A percentile compares a stretch with the other conserved stretches of the same genome.
These are phyloP conservation scores for Trichomycterus rosablanca DNA, from an alignment of 2,113 vertebrate genomes.

Conservation along the genomic window DNA sequence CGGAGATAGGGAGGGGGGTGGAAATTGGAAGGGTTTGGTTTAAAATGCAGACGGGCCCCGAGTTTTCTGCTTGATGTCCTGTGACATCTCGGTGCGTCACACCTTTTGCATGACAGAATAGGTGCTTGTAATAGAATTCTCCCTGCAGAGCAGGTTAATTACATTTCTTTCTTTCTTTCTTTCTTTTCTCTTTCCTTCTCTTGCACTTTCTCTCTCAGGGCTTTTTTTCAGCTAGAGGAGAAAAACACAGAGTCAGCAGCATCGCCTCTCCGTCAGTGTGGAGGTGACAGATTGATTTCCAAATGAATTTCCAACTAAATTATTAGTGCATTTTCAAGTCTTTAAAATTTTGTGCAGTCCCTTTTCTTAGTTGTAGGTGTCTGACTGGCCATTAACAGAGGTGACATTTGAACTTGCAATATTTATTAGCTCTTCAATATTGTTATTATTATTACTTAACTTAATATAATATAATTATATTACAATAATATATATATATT, in stretches of 20 bases:
- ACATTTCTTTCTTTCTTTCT: conserved; percentile 68
- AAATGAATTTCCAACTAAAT: conserved; percentile 67
- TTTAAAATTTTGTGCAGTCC: too few species aligned
- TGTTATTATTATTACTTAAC: too few species aligned
- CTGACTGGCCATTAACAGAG: too few species aligned
- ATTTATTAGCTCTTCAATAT: too few species aligned
- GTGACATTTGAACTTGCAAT: too few species aligned
- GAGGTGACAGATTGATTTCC: conserved; percentile 72
- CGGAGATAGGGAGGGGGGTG: conserved; percentile 67
- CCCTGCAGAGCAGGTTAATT: conserved; percentile 92
- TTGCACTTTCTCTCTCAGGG: neutral
- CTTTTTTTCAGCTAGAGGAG: conserved; percentile 1
- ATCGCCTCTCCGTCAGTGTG: neutral
- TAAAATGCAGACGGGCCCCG: conserved; percentile 87
- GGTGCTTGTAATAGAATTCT: conserved; percentile 94
- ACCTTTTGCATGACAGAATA: conserved; percentile 89
- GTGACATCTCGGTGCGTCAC: conserved; percentile 87
- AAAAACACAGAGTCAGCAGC: conserved; percentile 25
- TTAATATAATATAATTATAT: too few species aligned
- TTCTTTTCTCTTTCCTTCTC: conserved; percentile 50
- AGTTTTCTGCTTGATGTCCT: conserved; percentile 87
- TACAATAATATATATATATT: too few species aligned
- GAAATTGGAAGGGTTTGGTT: conserved; percentile 77
- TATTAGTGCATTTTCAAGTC: neutral
- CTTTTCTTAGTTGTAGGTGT: too few species aligned